A percentile compares a stretch with the other conserved stretches of the same genome.
Evolutionary conservation across 1,140 invertebrate species (phyloP).

Genomic region (Drosophila repletoides): DNA sequence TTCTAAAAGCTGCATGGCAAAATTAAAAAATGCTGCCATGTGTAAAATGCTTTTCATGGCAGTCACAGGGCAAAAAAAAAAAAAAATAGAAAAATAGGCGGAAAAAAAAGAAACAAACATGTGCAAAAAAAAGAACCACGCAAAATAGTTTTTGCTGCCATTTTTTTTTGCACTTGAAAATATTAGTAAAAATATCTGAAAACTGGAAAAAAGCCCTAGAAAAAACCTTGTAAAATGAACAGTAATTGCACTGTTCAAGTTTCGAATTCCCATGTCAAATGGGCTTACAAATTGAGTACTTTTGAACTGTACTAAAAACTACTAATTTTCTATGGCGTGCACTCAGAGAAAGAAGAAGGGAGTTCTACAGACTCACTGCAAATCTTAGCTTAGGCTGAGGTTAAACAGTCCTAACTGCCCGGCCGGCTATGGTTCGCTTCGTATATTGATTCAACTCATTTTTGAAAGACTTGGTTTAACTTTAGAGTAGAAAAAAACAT

Average conservation of each 20-base stretch:
- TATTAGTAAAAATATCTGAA: constrained; percentile 13
- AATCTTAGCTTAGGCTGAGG: no score
- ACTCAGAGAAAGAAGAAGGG: no score
- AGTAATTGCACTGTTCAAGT: neutral
- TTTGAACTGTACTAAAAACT: no score
- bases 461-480: no score
- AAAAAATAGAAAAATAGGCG: neutral
- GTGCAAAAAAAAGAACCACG: constrained; percentile 16
- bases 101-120: constrained; percentile 20
- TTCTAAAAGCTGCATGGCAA: constrained; percentile 74
- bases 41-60: constrained; percentile 81
- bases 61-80: constrained; percentile 50
- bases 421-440: no score
- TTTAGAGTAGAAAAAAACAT: no score
- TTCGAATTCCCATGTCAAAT: no score
- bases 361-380: no score
- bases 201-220: neutral
- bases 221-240: neutral
- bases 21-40: constrained; percentile 82
- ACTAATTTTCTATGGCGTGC: no score
- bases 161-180: constrained; percentile 15
- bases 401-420: no score
- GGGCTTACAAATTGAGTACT: no score
- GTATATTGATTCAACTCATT: no score
- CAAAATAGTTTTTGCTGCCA: constrained; percentile 25